A percentile compares a stretch with the other conserved stretches of the same genome.
phyloP scores from a whole-genome alignment of 2,888 invertebrate genomes.

The Dyspetes luteomarginatus region DNA sequence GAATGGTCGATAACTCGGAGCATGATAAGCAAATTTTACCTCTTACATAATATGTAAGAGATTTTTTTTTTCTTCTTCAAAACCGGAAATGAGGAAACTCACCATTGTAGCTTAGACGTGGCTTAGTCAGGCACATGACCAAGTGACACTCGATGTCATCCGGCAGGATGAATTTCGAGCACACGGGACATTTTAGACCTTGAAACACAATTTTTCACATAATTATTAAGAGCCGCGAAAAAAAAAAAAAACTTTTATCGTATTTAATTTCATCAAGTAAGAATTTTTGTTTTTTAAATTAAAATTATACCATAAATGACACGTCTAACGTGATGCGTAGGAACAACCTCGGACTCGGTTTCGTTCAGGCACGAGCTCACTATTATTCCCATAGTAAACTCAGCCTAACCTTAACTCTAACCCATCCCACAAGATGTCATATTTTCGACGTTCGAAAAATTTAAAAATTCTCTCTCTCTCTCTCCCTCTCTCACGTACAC shows the following conservation, averaged over 20 bases:
- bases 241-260: neutral
- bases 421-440: constrained; percentile 71
- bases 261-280: too few relatives aligned
- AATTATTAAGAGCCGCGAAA: too few relatives aligned
- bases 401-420: constrained; percentile 72
- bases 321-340: constrained; percentile 79
- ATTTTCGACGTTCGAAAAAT: neutral
- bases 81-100: constrained; percentile 79
- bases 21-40: too few relatives aligned
- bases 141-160: constrained; percentile 99
- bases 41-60: neutral
- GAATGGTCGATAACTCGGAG: too few relatives aligned
- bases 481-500: neutral
- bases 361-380: constrained; percentile 82
- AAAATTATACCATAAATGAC: constrained; percentile 79
- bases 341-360: constrained; percentile 80
- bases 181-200: constrained; percentile 99
- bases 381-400: constrained; percentile 82
- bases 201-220: constrained; percentile 83
- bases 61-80: constrained; percentile 2
- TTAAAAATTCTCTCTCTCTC: neutral
- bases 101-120: constrained; percentile 99
- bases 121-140: constrained; percentile 99
- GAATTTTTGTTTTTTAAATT: neutral
- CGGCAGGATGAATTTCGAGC: constrained; percentile 98